phyloP scores from a whole-genome alignment of 2,888 invertebrate species.

The Carcina quercana region DNA sequence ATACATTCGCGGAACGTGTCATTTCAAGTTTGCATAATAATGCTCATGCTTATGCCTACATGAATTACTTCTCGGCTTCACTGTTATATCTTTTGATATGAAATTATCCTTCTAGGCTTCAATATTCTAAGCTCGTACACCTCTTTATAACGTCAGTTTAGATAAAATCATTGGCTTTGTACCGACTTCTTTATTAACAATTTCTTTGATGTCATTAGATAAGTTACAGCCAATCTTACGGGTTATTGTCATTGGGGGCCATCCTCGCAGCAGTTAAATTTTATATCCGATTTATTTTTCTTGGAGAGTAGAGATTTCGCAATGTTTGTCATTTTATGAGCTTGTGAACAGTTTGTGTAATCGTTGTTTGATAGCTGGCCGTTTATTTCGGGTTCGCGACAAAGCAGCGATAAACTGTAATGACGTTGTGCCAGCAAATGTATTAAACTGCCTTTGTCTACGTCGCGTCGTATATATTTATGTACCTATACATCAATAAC shows the following conservation, averaged over 20 bases:
- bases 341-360: conserved; percentile 62
- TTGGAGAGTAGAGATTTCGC: conserved; percentile 57
- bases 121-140: too few species aligned
- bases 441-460: conserved; percentile 19
- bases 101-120: too few species aligned
- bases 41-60: too few species aligned
- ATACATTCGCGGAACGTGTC: too few species aligned
- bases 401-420: conserved; percentile 54
- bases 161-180: too few species aligned
- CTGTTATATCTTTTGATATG: too few species aligned
- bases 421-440: conserved; percentile 41
- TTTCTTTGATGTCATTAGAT: conserved; percentile 15
- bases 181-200: background rate
- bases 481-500: too few species aligned
- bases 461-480: background rate
- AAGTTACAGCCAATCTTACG: conserved; percentile 25
- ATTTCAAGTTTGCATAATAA: too few species aligned
- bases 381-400: conserved; percentile 49
- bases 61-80: too few species aligned
- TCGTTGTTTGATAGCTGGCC: conserved; percentile 58
- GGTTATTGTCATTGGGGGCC: conserved; percentile 32
- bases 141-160: too few species aligned
- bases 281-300: conserved; percentile 56
- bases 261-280: conserved; percentile 30
- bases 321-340: conserved; percentile 57